Percentiles rank a stretch among this genome's conserved stretches.
phyloP scores from a whole-genome alignment of 2,113 vertebrate genomes.

The Eolophus roseicapilla region DNA sequence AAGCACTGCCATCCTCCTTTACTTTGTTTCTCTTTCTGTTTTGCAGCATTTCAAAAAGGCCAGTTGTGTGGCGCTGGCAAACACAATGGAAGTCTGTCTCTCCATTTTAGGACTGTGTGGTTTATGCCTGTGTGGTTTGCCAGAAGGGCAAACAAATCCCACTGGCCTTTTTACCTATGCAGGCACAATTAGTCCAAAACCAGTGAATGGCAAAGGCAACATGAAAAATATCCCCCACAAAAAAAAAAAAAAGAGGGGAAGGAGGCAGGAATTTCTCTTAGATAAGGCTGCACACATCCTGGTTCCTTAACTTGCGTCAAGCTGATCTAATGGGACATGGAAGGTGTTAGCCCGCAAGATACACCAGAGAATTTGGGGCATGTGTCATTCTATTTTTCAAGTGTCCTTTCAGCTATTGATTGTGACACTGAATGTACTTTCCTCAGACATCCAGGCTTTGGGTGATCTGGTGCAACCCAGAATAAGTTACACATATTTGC shows the following conservation, averaged over 20 bases:
- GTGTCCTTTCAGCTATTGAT: conserved; percentile 52
- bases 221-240: not conserved
- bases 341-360: not conserved
- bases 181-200: not conserved
- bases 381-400: conserved; percentile 19
- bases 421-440: conserved; percentile 11
- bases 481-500: not conserved
- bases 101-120: not conserved
- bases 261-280: not conserved
- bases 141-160: conserved; percentile 39
- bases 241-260: too few relatives aligned
- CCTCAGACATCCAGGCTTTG: not conserved
- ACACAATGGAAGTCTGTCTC: not conserved
- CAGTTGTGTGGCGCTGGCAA: conserved; percentile 28
- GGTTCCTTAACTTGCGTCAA: not conserved
- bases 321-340: not conserved
- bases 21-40: not conserved
- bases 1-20: not conserved
- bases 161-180: not conserved
- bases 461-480: not conserved
- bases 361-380: not conserved
- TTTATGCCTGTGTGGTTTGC: not conserved
- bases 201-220: not conserved
- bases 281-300: not conserved
- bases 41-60: conserved; percentile 11